Percentiles rank a stretch among this genome's conserved stretches.
These are phyloP conservation scores for Spinibarbus caldwelli DNA, from an alignment of 2,797 vertebrate species.

Conservation along the genomic window DNA sequence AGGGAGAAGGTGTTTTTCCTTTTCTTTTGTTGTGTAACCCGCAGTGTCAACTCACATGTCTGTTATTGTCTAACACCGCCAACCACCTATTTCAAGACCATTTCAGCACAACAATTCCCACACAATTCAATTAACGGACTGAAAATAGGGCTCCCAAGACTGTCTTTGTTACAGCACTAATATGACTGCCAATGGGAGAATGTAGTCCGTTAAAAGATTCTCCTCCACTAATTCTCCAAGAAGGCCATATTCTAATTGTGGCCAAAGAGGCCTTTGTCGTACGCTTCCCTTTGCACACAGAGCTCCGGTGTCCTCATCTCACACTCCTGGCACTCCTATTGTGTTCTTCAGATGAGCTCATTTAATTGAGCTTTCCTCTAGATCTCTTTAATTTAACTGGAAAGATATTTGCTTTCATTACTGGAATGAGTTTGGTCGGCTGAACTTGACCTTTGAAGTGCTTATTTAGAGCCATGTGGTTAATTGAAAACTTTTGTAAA, in stretches of 20 bases:
- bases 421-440: background rate
- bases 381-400: constrained; percentile 37
- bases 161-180: constrained; percentile 36
- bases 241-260: constrained; percentile 15
- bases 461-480: constrained; percentile 3
- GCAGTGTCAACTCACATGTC: constrained; percentile 2
- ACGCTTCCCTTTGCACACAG: background rate
- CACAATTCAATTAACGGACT: constrained; percentile 26
- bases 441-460: constrained; percentile 40
- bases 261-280: constrained; percentile 28
- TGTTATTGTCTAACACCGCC: background rate
- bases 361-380: constrained; percentile 29
- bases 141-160: constrained; percentile 31
- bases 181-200: constrained; percentile 32
- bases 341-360: constrained; percentile 26
- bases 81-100: constrained; percentile 1
- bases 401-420: constrained; percentile 34
- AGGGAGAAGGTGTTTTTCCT: background rate
- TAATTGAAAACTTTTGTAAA: constrained; percentile 44
- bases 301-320: constrained; percentile 18
- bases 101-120: constrained; percentile 18
- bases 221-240: constrained; percentile 14
- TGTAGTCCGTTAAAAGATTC: constrained; percentile 16
- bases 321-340: background rate
- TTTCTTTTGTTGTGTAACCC: constrained; percentile 4